Base-by-base conservation (phyloP, 1,140 invertebrate genomes). In the Diprion similis region DNA sequence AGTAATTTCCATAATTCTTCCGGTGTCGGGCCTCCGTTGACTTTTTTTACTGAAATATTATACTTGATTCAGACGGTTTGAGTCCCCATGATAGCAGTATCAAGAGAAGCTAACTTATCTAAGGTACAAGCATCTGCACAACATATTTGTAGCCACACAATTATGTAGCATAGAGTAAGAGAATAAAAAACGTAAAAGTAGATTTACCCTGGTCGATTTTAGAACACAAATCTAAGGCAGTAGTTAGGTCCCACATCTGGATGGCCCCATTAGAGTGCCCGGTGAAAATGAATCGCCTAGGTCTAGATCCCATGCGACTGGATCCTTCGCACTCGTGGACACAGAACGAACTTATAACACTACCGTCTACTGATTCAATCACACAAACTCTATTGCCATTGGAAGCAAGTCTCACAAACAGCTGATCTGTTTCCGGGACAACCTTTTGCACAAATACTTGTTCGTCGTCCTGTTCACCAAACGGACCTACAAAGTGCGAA, bases 241-340 rank as follows among this genome's bases (percentile, higher is more conserved):
- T 99, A 4, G 97, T 98, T 47, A 99, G 89, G 89, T 99, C 98
- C 97, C 97, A 99, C 95, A 99, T 97, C 90, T 99, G 97, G 79
- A 99, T 95, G 70, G 95, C 94, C 68, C 98, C 98, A 84, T 96
- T 98, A 17, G 93, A 93, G 85, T 99, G 98, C 8, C 98, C 98
- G 17, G 97, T 98, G 78, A 99, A 95, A 79, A 99, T 94, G 81
- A 98, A 97, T 74, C 97, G 85, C 11, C 96, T 89, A 1, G 97
- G 96, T 72, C 97, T 89, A 13, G 97, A 96, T 3, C 96, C 96
- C 94, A 97, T 97, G 48, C 96, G 90, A 83, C 92, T 94, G 0
- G 96, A 96, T 0, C 97, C 97, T 89, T 99, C 98, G 86, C 97
- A 99, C 87, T 99, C 97, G 83, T 98, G 97, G 13, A 99, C 96